Evolutionary conservation across 1,140 invertebrate species (phyloP).

Genomic region (Heliothis virescens): DNA sequence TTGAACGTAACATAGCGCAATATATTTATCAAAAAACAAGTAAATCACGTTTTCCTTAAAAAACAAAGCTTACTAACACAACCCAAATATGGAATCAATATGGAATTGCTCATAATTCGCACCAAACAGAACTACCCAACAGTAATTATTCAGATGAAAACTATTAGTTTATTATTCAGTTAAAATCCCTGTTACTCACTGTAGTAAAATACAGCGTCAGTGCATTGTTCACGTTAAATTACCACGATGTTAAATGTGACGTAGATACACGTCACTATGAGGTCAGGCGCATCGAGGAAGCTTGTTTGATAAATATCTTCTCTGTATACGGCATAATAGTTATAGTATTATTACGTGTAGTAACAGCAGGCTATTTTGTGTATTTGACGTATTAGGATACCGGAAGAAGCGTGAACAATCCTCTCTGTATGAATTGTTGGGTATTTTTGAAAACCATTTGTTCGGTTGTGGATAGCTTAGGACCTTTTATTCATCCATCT

Average conservation of each 20-base stretch:
- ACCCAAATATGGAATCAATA: not conserved
- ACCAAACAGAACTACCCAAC: too few relatives aligned
- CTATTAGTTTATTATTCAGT: constrained; percentile 6
- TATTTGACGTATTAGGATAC: too few relatives aligned
- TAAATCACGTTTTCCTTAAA: constrained; percentile 6
- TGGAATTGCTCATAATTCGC: constrained; percentile 15
- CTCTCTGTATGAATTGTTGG: too few relatives aligned
- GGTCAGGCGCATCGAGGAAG: constrained; percentile 51
- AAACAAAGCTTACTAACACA: constrained; percentile 13
- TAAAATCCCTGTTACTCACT: constrained; percentile 39
- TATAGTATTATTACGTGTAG: not conserved
- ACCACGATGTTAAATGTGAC: not conserved
- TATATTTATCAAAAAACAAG: not conserved
- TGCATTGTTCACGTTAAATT: constrained; percentile 1
- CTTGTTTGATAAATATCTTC: constrained; percentile 56
- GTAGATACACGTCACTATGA: constrained; percentile 54
- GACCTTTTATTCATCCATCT: too few relatives aligned
- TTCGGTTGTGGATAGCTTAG: too few relatives aligned
- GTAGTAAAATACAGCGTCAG: constrained; percentile 7
- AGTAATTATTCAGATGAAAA: constrained; percentile 18
- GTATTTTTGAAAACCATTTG: too few relatives aligned
- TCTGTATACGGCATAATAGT: not conserved
- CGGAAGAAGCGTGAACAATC: too few relatives aligned
- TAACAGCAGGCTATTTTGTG: too few relatives aligned
- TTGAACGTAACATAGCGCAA: not conserved